A percentile compares a stretch with the other conserved stretches of the same genome.
phyloP scores from a whole-genome alignment of 2,797 vertebrate genomes.

The Steatocranus sp. region DNA sequence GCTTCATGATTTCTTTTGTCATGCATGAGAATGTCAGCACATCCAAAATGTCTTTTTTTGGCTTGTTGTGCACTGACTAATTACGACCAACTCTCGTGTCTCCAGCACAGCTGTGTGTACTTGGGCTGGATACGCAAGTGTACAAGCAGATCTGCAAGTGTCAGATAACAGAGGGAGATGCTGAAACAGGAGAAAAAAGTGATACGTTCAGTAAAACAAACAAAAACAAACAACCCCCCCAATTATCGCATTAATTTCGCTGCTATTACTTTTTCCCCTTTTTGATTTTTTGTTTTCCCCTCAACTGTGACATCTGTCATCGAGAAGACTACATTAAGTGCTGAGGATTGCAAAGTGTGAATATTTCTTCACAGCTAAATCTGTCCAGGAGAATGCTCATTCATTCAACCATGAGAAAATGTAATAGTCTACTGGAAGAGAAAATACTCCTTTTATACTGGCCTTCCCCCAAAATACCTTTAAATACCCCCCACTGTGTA shows the following conservation, averaged over 20 bases:
- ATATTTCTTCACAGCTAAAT: background rate
- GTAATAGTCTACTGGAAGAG: background rate
- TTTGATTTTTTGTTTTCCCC: background rate
- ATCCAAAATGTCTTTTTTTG: background rate
- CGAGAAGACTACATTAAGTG: rapidly evolving
- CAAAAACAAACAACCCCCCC: background rate
- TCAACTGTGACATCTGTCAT: background rate
- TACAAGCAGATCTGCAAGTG: background rate
- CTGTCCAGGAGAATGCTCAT: background rate
- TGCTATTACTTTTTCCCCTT: background rate
- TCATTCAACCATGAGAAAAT: background rate
- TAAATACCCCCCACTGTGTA: background rate
- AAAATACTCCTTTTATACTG: background rate
- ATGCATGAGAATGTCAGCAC: background rate
- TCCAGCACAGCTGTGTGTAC: background rate
- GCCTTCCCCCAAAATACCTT: background rate
- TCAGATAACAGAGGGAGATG: background rate
- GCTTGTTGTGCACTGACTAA: background rate
- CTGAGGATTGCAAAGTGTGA: background rate
- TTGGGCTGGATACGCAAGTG: background rate
- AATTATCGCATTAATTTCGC: rapidly evolving
- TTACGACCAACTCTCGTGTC: background rate
- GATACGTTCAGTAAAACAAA: background rate
- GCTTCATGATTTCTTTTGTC: background rate
- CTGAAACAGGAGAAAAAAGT: background rate